Percentiles rank a stretch among this genome's conserved stretches.
phyloP scores from a whole-genome alignment of 2,888 invertebrate genomes.

The Macaria notata region DNA sequence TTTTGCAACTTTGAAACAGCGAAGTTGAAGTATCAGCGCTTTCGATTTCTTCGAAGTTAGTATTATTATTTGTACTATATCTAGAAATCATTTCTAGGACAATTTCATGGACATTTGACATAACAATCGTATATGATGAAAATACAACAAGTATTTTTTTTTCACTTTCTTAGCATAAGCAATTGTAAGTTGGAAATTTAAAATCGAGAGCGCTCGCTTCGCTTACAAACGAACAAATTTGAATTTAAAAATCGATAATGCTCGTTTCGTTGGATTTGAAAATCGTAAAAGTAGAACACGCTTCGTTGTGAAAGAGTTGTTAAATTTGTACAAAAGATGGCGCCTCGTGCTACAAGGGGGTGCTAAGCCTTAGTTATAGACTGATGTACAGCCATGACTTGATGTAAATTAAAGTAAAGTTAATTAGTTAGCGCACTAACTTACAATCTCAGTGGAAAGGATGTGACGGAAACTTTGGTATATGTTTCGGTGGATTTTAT shows the following conservation, averaged over 20 bases:
- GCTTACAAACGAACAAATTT: no score
- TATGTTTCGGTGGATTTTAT: slow-evolving; percentile 23
- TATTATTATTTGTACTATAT: no score
- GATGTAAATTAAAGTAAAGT: slow-evolving; percentile 55
- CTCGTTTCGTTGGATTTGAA: no score
- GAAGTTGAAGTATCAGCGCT: not conserved
- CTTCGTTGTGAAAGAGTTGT: slow-evolving; percentile 18
- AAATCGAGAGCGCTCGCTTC: not conserved
- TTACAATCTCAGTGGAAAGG: slow-evolving; percentile 46
- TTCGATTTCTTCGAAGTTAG: no score
- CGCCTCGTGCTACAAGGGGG: slow-evolving; percentile 39
- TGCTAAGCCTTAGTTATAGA: slow-evolving; percentile 71
- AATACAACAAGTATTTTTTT: no score
- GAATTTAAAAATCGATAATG: no score
- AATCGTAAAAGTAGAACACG: not conserved
- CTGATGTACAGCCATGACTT: slow-evolving; percentile 77
- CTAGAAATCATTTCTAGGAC: no score
- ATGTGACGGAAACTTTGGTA: slow-evolving; percentile 2
- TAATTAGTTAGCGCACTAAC: slow-evolving; percentile 35
- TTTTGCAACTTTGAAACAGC: slow-evolving; percentile 6
- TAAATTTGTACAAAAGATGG: slow-evolving; percentile 28
- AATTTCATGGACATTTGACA: no score
- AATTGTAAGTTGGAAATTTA: no score
- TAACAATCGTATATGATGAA: no score
- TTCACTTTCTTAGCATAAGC: no score